Evolutionary conservation across 2,113 vertebrate species (phyloP), one percentile per base, ranked within the genome.

Genomic region (Ibidorhyncha struthersii): DNA sequence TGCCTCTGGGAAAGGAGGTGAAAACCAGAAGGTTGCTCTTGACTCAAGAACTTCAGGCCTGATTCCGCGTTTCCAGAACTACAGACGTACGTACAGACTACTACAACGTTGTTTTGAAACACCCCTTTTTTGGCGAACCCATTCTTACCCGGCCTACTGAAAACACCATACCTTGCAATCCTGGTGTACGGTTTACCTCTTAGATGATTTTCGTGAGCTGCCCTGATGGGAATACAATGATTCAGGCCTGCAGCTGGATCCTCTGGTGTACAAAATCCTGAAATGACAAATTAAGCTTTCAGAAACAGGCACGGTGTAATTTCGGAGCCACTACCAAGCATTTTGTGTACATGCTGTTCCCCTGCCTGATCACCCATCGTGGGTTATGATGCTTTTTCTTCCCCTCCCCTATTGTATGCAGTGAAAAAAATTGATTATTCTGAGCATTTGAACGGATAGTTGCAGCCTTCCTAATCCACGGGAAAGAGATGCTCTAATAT

Each of bases 261-360:
- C 55, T 95, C 69, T 90, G 82, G 38, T 89, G 9, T 63, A 73
- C 50, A 87, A 72, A 83, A 77, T 61, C 80, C 82, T 56, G 72
- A 91, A 90, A 93, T 78, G 87, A 90, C 74, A 94, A 91, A 97
- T 90, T n/a, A 89, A 95, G 95, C 92, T 96, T 80, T 97, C 93
- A 93, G 90, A 71, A 87, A 36, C 61, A 77, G 79, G 89, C 73
- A 86, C 34, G 23, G 79, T 80, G 47, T 55, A 80, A 92, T 82
- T 81, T 69, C 89, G 94, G 69, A 74, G 82, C 69, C 10, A 16
- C 94, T 72, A 29, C 2, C 0, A 32, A 82, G 87, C 9, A 0
- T 83, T 79, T 62, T 59, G 66, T 88, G 70, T 65, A 65, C 25
- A 2, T 0, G 14, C 21, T 69, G 58, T 55, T 89, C 47, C 78